phyloP scores from a whole-genome alignment of 2,113 vertebrate species.

The Ailuropoda melanoleuca region DNA sequence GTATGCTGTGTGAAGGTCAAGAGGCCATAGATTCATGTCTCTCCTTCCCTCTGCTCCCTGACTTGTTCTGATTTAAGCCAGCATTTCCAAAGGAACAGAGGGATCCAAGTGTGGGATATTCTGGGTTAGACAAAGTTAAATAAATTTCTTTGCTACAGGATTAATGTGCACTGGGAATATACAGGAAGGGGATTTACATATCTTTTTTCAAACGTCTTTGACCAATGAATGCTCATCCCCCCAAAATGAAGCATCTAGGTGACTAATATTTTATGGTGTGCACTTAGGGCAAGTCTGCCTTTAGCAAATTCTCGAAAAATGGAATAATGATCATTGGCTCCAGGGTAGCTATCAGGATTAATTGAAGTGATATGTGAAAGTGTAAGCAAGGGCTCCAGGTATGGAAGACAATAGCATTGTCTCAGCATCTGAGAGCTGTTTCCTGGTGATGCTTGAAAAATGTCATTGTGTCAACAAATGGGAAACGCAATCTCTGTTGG shows the following conservation, averaged over 20 bases:
- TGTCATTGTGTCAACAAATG: background rate
- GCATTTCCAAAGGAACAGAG: constrained; percentile 7
- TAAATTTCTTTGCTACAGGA: background rate
- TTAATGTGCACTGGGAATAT: background rate
- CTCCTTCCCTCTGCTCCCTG: background rate
- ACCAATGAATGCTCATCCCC: background rate
- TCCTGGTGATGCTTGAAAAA: background rate
- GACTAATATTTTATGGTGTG: background rate
- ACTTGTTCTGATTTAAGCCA: background rate
- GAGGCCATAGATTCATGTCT: background rate
- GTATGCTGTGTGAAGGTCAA: background rate
- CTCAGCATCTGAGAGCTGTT: background rate
- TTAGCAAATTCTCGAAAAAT: background rate
- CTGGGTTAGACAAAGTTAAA: background rate
- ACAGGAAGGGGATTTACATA: background rate
- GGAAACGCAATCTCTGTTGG: background rate
- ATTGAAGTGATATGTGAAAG: background rate
- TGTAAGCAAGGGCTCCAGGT: background rate
- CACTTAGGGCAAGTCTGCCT: background rate
- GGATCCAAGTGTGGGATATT: background rate
- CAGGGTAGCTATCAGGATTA: background rate
- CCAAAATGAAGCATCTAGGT: background rate
- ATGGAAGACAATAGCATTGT: background rate
- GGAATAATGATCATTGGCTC: background rate
- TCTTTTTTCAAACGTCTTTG: background rate